Evolutionary conservation across 2,797 vertebrate genomes (phyloP).

Genomic region (Eulemur rubriventer): DNA sequence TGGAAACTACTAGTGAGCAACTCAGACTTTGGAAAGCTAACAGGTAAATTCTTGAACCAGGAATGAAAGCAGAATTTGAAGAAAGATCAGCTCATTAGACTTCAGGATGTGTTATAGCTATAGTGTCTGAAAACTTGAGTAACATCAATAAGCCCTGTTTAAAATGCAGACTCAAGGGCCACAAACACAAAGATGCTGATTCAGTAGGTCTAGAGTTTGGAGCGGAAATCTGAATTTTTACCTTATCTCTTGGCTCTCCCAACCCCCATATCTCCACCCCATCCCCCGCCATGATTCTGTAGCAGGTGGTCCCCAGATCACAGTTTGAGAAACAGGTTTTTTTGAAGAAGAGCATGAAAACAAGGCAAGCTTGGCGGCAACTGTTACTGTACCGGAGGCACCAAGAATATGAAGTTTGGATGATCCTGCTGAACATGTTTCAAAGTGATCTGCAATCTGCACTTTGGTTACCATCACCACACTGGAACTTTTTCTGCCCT

Average conservation of each 20-base stretch:
- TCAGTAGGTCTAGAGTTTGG: not conserved
- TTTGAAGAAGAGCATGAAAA: not conserved
- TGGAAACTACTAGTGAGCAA: not conserved
- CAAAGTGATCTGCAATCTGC: not conserved
- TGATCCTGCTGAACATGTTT: not conserved
- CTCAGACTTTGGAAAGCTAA: not conserved
- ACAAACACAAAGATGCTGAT: not conserved
- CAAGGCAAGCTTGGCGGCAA: not conserved
- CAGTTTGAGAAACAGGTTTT: not conserved
- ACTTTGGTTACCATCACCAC: not conserved
- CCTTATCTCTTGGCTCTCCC: not conserved
- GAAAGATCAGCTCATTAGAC: not conserved
- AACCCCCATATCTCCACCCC: rapidly evolving
- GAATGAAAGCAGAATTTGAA: not conserved
- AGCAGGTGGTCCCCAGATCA: not conserved
- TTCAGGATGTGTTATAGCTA: not conserved
- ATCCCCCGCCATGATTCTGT: not conserved
- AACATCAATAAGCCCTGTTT: not conserved
- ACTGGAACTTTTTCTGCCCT: not conserved
- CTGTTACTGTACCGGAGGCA: not conserved
- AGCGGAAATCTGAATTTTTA: not conserved
- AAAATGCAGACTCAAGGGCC: not conserved
- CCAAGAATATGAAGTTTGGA: not conserved
- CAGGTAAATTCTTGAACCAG: not conserved
- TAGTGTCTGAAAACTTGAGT: not conserved